Conservation (phyloP, 2,797 vertebrate genomes). For the Liparis tanakae region DNA sequence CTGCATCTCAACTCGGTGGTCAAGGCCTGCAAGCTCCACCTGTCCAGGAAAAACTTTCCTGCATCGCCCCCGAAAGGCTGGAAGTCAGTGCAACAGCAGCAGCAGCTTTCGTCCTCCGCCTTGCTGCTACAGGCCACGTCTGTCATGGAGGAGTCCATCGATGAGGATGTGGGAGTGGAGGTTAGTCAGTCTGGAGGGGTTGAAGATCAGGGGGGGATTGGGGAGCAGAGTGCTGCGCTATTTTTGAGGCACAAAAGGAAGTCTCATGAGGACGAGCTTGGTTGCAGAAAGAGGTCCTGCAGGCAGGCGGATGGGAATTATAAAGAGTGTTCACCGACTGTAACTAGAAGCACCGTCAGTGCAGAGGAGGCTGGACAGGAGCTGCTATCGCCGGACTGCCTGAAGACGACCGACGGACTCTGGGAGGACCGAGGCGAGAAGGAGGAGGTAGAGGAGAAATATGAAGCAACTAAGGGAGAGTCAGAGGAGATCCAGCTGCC, state of each 20-base stretch:
- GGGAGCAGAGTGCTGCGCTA: slow-evolving; percentile 79
- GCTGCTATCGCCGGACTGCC: slow-evolving; percentile 86
- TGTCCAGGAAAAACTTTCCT: slow-evolving; percentile 93
- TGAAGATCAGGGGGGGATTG: slow-evolving; percentile 66
- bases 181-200: slow-evolving; percentile 77
- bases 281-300: slow-evolving; percentile 80
- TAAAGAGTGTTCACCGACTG: slow-evolving; percentile 65
- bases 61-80: slow-evolving; percentile 88
- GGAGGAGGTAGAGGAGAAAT: slow-evolving; percentile 70
- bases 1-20: slow-evolving; percentile 95
- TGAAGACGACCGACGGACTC: slow-evolving; percentile 59
- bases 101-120: slow-evolving; percentile 58
- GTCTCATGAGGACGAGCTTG: slow-evolving; percentile 79
- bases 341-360: slow-evolving; percentile 65
- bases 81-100: slow-evolving; percentile 85
- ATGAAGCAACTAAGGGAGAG: slow-evolving; percentile 67
- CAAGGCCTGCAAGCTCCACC: slow-evolving; percentile 96
- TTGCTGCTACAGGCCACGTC: slow-evolving; percentile 81
- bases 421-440: slow-evolving; percentile 52
- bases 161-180: slow-evolving; percentile 68
- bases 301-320: slow-evolving; percentile 72
- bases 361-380: slow-evolving; percentile 76
- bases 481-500: slow-evolving; percentile 92
- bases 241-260: slow-evolving; percentile 89
- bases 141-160: slow-evolving; percentile 78